phyloP scores from a whole-genome alignment of 2,797 vertebrate genomes.

The Lagodon rhomboides region DNA sequence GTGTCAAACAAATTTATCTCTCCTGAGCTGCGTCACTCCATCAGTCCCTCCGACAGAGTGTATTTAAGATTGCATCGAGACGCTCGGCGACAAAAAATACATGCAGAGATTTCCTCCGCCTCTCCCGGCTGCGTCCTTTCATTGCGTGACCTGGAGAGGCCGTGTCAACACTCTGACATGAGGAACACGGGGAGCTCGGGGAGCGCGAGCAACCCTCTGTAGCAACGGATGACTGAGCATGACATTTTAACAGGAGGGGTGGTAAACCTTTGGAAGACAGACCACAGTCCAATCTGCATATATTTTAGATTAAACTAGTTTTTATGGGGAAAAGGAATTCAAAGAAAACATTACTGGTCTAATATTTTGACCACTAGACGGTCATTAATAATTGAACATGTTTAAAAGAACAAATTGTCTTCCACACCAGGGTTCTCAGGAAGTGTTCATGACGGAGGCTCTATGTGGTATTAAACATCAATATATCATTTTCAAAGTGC shows the following conservation, averaged over 20 bases:
- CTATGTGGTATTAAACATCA: not conserved
- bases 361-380: not conserved
- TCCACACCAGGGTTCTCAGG: not conserved
- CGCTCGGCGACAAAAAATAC: slow-evolving; percentile 42
- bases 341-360: slow-evolving; percentile 1
- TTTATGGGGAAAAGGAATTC: slow-evolving; percentile 24
- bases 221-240: slow-evolving; percentile 75
- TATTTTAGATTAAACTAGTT: slow-evolving; percentile 68
- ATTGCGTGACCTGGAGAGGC: slow-evolving; percentile 79
- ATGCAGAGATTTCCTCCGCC: slow-evolving; percentile 63
- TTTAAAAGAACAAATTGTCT: not conserved
- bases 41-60: slow-evolving; percentile 1
- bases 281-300: slow-evolving; percentile 47
- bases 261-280: slow-evolving; percentile 58
- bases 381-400: not conserved
- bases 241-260: slow-evolving; percentile 73
- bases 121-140: slow-evolving; percentile 53
- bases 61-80: slow-evolving; percentile 36
- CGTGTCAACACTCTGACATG: slow-evolving; percentile 79
- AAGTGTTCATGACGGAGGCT: slow-evolving; percentile 1
- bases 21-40: not conserved
- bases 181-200: slow-evolving; percentile 77
- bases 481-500: not conserved
- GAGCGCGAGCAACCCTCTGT: slow-evolving; percentile 68
- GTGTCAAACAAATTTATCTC: slow-evolving; percentile 8